These are phyloP conservation scores for Diphyllodes magnificus DNA, from an alignment of 2,113 vertebrate genomes.

Conservation along the genomic window DNA sequence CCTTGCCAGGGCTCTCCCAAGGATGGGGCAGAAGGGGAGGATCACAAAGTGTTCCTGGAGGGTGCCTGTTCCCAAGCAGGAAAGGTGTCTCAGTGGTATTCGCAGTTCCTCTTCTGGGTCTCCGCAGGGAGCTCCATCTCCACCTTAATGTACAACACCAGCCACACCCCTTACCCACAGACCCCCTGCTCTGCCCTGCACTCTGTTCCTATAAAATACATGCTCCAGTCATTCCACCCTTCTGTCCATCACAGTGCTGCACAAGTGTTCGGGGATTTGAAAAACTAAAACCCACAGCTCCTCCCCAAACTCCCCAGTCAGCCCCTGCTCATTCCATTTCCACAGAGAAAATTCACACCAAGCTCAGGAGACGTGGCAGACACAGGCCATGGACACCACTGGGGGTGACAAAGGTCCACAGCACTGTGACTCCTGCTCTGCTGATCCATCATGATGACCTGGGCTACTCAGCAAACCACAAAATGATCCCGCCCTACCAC, in stretches of 20 bases:
- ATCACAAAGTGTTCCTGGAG: not conserved
- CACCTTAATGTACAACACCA: not conserved
- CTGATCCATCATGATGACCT: not conserved
- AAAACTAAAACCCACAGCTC: not conserved
- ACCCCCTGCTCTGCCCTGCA: not conserved
- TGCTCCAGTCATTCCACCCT: not conserved
- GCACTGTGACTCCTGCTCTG: not conserved
- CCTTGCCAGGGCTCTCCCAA: not conserved
- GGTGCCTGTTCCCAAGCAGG: not conserved
- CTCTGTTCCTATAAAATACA: not conserved
- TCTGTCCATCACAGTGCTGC: not conserved
- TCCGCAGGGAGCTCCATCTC: not conserved
- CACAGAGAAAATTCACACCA: not conserved
- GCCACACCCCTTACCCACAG: not conserved
- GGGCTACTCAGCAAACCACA: not conserved
- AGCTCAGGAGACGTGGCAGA: not conserved
- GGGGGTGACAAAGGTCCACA: not conserved
- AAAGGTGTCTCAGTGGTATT: not conserved
- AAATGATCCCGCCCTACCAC: not conserved
- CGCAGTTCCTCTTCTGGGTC: not conserved
- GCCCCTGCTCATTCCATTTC: not conserved
- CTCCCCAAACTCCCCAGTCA: not conserved
- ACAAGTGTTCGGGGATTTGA: accelerated
- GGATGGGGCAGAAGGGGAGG: not conserved
- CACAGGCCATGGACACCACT: not conserved